These are phyloP conservation scores for Ochotona curzoniae DNA, from an alignment of 2,113 vertebrate species.

Conservation along the genomic window DNA sequence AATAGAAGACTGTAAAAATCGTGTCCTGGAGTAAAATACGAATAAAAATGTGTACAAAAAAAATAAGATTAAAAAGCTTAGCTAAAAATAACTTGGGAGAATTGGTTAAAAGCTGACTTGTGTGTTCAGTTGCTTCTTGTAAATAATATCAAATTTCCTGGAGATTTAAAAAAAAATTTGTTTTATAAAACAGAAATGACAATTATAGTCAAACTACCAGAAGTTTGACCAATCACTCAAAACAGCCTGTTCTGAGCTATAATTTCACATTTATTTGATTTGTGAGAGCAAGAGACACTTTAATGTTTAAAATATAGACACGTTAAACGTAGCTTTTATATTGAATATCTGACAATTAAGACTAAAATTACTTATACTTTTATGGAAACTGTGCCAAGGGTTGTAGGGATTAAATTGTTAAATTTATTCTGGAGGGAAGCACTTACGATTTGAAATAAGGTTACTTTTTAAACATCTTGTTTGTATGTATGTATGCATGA, in stretches of 20 bases:
- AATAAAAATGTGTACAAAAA: background rate
- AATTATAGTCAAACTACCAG: conserved; percentile 63
- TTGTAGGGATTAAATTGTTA: conserved; percentile 85
- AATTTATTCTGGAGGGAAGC: conserved; percentile 83
- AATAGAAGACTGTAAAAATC: background rate
- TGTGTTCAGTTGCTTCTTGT: background rate
- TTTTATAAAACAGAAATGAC: conserved; percentile 48
- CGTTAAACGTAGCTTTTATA: conserved; percentile 75
- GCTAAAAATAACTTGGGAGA: background rate
- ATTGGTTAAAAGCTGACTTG: background rate
- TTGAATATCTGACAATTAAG: conserved; percentile 83
- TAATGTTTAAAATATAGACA: conserved; percentile 77
- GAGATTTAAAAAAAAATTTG: conserved; percentile 1
- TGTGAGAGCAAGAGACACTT: conserved; percentile 77
- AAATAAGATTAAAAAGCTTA: background rate
- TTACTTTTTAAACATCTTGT: conserved; percentile 87
- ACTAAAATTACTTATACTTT: conserved; percentile 83
- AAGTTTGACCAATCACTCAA: conserved; percentile 62
- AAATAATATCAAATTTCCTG: conserved; percentile 56
- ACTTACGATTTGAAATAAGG: conserved; percentile 85
- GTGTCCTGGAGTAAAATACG: background rate
- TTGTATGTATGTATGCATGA: conserved; percentile 87
- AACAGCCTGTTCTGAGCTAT: conserved; percentile 69
- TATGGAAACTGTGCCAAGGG: conserved; percentile 78
- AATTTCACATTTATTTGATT: conserved; percentile 76